These are phyloP conservation scores for Lutjanus argentimaculatus DNA, from an alignment of 2,797 vertebrate species.

Conservation along the genomic window DNA sequence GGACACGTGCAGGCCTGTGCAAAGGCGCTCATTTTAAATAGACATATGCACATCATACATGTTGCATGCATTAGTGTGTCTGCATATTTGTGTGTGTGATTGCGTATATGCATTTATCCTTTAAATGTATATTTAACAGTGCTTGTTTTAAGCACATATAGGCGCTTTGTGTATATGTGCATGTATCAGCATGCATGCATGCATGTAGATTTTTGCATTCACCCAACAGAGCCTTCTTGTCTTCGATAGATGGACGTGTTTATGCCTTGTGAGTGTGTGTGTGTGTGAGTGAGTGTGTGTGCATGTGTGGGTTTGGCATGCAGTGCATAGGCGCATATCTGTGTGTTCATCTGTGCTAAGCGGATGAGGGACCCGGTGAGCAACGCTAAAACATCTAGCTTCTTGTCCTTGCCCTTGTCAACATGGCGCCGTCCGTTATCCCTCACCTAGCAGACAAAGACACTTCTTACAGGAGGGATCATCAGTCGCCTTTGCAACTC, in stretches of 20 bases:
- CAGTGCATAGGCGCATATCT: constrained; percentile 45
- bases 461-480: constrained; percentile 90
- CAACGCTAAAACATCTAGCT: constrained; percentile 83
- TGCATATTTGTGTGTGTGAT: not conserved
- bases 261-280: constrained; percentile 8
- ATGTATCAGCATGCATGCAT: constrained; percentile 9
- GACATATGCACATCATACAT: not conserved
- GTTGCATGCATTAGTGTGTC: not conserved
- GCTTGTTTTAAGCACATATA: constrained; percentile 3
- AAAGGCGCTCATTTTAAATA: constrained; percentile 4
- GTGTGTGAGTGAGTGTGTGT: constrained; percentile 23
- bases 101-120: not conserved
- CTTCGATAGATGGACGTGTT: constrained; percentile 38
- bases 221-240: constrained; percentile 15
- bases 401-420: constrained; percentile 94
- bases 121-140: not conserved
- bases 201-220: constrained; percentile 23
- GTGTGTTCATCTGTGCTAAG: constrained; percentile 74
- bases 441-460: constrained; percentile 94
- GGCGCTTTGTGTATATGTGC: not conserved
- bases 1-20: not conserved
- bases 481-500: constrained; percentile 97
- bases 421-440: constrained; percentile 92
- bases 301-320: constrained; percentile 33
- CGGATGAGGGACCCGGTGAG: constrained; percentile 75